These are phyloP conservation scores for Phanerotoma sp. DNA, from an alignment of 2,888 invertebrate genomes.

Conservation along the genomic window DNA sequence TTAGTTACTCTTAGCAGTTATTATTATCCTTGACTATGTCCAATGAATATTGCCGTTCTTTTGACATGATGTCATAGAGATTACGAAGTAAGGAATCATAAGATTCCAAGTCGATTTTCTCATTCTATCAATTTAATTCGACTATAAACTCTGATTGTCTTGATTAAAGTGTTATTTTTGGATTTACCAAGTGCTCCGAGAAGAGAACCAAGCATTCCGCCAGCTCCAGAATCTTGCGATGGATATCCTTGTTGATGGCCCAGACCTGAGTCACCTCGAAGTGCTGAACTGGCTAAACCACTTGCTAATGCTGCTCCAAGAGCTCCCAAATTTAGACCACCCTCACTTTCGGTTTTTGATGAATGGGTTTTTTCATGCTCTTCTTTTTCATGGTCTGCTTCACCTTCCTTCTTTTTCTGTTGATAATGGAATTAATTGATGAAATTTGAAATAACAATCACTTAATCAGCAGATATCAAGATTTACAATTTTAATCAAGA, in stretches of 20 bases:
- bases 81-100: not conserved
- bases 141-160: not conserved
- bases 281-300: constrained; percentile 48
- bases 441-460: constrained; percentile 1
- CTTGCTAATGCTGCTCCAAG: constrained; percentile 52
- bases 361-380: constrained; percentile 48
- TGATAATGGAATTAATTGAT: no score
- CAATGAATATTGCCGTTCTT: not conserved
- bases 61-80: constrained; percentile 11
- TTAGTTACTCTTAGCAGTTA: constrained; percentile 7
- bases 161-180: not conserved
- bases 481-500: no score
- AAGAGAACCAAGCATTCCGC: constrained; percentile 50
- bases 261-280: constrained; percentile 38
- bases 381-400: constrained; percentile 31
- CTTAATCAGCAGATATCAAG: not conserved
- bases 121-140: not conserved
- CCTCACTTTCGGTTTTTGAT: constrained; percentile 45
- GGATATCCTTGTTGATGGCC: constrained; percentile 46
- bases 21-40: constrained; percentile 14
- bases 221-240: constrained; percentile 38
- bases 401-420: constrained; percentile 8
- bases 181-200: constrained; percentile 50
- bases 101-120: not conserved
- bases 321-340: constrained; percentile 48